Evolutionary conservation across 92 coral and sea anemone species (phyloP).

Genomic region (Zoanthus sociatus): DNA sequence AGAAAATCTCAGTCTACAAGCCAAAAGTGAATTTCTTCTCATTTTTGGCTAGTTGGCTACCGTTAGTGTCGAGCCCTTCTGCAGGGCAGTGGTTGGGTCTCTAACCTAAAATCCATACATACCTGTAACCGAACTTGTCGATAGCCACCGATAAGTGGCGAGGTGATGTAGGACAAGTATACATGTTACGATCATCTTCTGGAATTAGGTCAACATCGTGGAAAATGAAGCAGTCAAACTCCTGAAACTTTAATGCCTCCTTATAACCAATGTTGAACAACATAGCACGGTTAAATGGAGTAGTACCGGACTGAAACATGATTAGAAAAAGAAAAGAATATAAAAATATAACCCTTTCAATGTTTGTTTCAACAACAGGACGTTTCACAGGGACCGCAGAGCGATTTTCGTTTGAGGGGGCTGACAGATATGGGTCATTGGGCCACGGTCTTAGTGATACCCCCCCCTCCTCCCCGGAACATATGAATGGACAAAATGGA

Average conservation of each 20-base stretch:
- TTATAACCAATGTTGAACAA: conserved; percentile 95
- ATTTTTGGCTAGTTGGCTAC: no score
- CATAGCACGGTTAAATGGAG: conserved; percentile 93
- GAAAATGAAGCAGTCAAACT: conserved; percentile 88
- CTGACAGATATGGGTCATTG: no score
- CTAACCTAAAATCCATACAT: conserved; percentile 7
- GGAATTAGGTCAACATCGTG: conserved; percentile 97
- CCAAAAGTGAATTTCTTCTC: no score
- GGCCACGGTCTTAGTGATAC: no score
- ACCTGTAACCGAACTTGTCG: conserved; percentile 86
- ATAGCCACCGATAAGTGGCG: conserved; percentile 94
- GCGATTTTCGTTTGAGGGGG: no score
- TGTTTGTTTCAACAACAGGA: no score
- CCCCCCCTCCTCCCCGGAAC: no score
- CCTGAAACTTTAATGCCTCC: conserved; percentile 83
- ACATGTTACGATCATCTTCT: conserved; percentile 90
- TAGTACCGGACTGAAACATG: conserved; percentile 75
- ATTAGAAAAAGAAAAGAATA: not conserved
- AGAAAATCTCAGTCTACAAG: no score
- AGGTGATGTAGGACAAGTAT: conserved; percentile 91
- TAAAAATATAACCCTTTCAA: not conserved
- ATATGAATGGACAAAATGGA: no score
- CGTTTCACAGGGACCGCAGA: no score
- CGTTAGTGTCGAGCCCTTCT: no score
- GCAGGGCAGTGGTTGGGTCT: not conserved